These are phyloP conservation scores for Hippocampus kuda DNA, from an alignment of 2,797 vertebrate species.

Conservation along the genomic window DNA sequence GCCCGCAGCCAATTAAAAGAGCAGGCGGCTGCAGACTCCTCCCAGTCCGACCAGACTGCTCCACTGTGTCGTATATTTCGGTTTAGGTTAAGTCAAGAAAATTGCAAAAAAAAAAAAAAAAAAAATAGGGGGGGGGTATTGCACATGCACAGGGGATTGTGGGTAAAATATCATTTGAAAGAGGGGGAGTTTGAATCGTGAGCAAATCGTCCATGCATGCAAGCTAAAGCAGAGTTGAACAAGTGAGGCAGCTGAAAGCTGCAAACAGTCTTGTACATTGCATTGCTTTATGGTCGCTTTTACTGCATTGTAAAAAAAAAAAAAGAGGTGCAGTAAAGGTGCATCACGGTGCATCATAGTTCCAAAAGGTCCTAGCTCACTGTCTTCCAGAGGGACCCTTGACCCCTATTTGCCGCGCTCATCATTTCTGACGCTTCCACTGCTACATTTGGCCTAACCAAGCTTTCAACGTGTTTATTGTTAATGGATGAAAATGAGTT, in stretches of 20 bases:
- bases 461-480: background rate
- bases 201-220: background rate
- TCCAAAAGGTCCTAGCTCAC: conserved; percentile 27
- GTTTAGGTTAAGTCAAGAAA: conserved; percentile 53
- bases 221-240: background rate
- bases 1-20: conserved; percentile 95
- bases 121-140: no score
- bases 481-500: background rate
- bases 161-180: conserved; percentile 4
- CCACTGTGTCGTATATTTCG: conserved; percentile 74
- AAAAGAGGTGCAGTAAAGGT: conserved; percentile 45
- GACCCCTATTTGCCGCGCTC: background rate
- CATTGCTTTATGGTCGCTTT: conserved; percentile 56
- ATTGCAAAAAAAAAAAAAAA: conserved; percentile 14
- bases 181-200: background rate
- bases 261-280: conserved; percentile 50
- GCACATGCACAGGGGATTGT: conserved; percentile 24
- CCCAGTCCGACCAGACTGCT: conserved; percentile 75
- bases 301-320: conserved; percentile 63
- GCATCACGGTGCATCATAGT: conserved; percentile 31
- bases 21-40: conserved; percentile 81
- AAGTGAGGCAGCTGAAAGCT: conserved; percentile 30
- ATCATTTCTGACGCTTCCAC: background rate
- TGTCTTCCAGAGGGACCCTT: conserved; percentile 8
- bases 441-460: background rate